Evolutionary conservation across 1,140 invertebrate genomes (phyloP), one percentile per base, ranked within the genome.

Genomic region (Lordiphosa mommai): DNA sequence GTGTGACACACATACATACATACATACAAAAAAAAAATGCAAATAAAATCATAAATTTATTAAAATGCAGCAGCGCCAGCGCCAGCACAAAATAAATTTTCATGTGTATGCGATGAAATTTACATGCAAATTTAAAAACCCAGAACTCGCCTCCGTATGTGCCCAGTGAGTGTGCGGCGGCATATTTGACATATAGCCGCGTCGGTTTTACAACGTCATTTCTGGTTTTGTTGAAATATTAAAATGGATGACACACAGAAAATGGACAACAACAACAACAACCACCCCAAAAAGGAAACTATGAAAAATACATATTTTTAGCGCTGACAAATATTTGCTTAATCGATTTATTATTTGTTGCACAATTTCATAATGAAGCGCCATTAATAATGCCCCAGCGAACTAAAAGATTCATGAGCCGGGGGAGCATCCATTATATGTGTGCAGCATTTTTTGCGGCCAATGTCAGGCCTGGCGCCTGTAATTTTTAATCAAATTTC

Each of bases 31-130:
- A 47, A 76, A 82, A 79, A 71, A 70, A 61, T 47, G 60, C 53
- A 84, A 82, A 82, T 76, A 82, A 84, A 82, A 82, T 82, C 76
- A 82, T 82, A 82, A 82, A 82, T 82, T 82, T 82, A 82, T 82
- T 82, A 82, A 82, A 82, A 82, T 76, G 77, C 76, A 80, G 67
- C 71, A 69, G 74, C 52, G 61, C 53, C 43, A 29, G 65, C 14
- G 56, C 23, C 48, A 37, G 58, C 37, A 43, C 40, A 20, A 43
- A 23, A 43, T 43, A 27, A 29, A 76, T 80, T 74, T 74, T 60
- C 77, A 84, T 82, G 49, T 76, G 51, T 65, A 40, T 72, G 61
- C 76, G 61, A 84, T 71, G 72, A 65, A 82, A 82, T 82, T 84
- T 82, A 72, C 76, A 82, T 82, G 77, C 61, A 76, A 84, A 82